Evolutionary conservation across 1,140 invertebrate species (phyloP), one percentile per base, ranked within the genome.

Genomic region (Papilio glaucus): DNA sequence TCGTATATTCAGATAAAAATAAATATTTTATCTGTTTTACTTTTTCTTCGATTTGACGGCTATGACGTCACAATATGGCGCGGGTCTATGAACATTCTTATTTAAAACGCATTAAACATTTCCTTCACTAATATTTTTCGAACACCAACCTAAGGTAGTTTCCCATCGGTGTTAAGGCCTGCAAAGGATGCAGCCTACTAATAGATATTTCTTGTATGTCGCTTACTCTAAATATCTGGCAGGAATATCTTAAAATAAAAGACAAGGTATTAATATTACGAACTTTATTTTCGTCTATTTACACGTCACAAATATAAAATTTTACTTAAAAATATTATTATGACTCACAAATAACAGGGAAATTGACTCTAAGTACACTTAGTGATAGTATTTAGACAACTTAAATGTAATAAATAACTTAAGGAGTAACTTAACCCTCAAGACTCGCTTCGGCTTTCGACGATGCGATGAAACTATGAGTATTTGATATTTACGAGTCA

Each of bases 231-330:
- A n/a, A n/a, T n/a, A n/a, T n/a, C n/a, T n/a, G 49, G 21, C 10
- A 26, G 8, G 12, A 57, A 4, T n/a, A n/a, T n/a, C n/a, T n/a
- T n/a, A 10, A 26, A 67, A 70, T 38, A 53, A 73, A 71, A 70
- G 37, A 71, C 33, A 67, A 77, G 65, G 71, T 71, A 79, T 77
- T 61, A 75, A 63, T 80, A 71, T 77, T 80, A 85, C 63, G 73
- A 65, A 77, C 72, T 85, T 86, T 86, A 83, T 84, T 85, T 78
- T 81, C 39, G 72, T 86, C 81, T 91, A 89, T 88, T 87, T 89
- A 89, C 87, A 88, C 70, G 81, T 81, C 78, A 82, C 79, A 85
- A 82, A 77, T 80, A 81, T 79, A 82, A 85, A 78, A 83, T 74
- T 76, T 79, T 73, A 78, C 77, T 81, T 81, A 82, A 70, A 78